Base-by-base conservation (phyloP, 37 sponge, comb jelly and placozoan species). In the Geodia barretti region DNA sequence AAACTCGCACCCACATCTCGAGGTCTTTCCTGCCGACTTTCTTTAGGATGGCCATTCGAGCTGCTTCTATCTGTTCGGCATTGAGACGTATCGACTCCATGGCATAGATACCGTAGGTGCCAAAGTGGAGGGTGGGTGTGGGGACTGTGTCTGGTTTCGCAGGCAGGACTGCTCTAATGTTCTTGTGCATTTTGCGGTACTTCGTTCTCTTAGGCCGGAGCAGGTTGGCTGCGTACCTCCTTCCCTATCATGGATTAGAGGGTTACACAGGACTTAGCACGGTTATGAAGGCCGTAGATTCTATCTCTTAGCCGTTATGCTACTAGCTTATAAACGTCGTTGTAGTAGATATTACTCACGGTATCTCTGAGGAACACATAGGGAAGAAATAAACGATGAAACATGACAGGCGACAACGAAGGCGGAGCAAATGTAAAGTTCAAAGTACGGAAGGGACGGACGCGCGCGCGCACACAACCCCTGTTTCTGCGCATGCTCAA, bases 61-160 rank as follows among this genome's bases (percentile, higher is more conserved):
- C 79, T 29, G 92, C 39, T 62, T 92, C 87, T 21, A 92, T 62
- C 67, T 92, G 92, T 0, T 61, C 47, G 3, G 92, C 88, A 21
- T 58, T 87, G 31, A 92, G 26, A 14, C 87, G 38, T 8, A 75
- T 32, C 2, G 81, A 30, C 60, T 92, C 88, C 23, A 31, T 68
- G 26, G 85, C 81, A 42, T 84, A 86, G 42, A 92, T 64, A 39
- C 87, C 92, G 40, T 83, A 84, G 23, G 37, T 30, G 7, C 75
- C 80, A 75, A 75, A 79, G 8, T 31, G 5, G 5, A 76, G 81
- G 1, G 74, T 21, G 3, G 90, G 90, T 1, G 9, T 33, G 32
- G 41, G 26, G 2, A 81, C 65, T 1, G 2, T 25, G 5, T 67
- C 80, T 28, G 78, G 65, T 14, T 70, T 75, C 2, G 47, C 39